Conservation (phyloP, 2,797 vertebrate species). For the Pteropus rufus region DNA sequence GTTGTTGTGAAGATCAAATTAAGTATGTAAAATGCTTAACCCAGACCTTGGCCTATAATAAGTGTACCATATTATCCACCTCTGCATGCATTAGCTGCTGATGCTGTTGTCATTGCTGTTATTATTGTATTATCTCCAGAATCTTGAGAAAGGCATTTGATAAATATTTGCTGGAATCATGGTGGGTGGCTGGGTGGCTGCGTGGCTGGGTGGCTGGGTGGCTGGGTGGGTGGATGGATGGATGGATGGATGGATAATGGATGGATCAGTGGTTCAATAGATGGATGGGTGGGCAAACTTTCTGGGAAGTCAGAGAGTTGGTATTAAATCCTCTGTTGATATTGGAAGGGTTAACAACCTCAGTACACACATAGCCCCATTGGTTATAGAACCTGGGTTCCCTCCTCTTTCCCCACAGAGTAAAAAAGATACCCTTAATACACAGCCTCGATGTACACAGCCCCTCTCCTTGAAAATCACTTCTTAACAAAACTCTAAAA, state of each 20-base stretch:
- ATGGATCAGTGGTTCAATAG: background rate
- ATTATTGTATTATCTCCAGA: background rate
- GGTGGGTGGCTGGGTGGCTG: background rate
- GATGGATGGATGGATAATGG: background rate
- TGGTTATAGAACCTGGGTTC: background rate
- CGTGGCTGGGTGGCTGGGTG: background rate
- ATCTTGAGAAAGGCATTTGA: background rate
- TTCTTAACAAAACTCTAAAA: slow-evolving; percentile 59
- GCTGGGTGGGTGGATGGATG: background rate
- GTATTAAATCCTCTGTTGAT: background rate
- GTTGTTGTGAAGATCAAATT: background rate
- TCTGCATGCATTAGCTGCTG: background rate
- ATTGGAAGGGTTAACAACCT: background rate
- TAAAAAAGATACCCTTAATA: background rate
- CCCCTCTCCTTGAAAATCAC: background rate
- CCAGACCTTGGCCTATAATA: background rate
- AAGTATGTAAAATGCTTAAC: background rate
- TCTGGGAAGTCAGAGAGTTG: background rate
- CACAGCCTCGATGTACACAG: background rate
- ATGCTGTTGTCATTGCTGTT: background rate
- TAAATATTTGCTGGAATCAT: background rate
- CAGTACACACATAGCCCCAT: background rate
- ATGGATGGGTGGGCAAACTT: background rate
- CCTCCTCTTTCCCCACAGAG: background rate
- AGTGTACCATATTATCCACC: background rate